These are phyloP conservation scores for Pygoscelis adeliae DNA, from an alignment of 2,113 vertebrate species.

Conservation along the genomic window DNA sequence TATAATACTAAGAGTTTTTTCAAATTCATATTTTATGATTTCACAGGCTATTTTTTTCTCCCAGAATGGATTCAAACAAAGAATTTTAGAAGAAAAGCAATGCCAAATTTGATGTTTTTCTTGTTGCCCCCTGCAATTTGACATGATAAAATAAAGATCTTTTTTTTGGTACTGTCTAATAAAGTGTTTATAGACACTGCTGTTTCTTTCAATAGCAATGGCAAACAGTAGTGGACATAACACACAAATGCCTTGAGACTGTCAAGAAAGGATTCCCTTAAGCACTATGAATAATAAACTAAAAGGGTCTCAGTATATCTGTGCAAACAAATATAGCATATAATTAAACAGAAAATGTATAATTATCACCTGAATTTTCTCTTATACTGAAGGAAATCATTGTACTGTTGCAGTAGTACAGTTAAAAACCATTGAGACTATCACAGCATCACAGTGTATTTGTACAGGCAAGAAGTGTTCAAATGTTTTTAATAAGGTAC, in stretches of 20 bases:
- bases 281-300: background rate
- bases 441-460: background rate
- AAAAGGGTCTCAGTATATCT: background rate
- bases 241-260: background rate
- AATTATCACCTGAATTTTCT: conserved; percentile 20
- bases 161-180: background rate
- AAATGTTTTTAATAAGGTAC: conserved; percentile 51
- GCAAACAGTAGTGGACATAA: background rate
- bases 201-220: background rate
- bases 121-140: background rate
- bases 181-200: background rate
- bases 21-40: background rate
- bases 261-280: background rate
- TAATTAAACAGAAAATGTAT: conserved; percentile 25
- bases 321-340: conserved; percentile 1
- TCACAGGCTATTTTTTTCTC: background rate
- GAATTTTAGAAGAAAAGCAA: background rate
- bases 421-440: background rate
- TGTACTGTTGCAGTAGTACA: background rate
- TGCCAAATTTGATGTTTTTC: background rate
- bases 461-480: background rate
- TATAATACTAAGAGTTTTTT: background rate
- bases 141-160: background rate
- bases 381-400: background rate
- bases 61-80: background rate